Evolutionary conservation across 2,888 invertebrate genomes (phyloP).

Genomic region (Microdon myrmicae): DNA sequence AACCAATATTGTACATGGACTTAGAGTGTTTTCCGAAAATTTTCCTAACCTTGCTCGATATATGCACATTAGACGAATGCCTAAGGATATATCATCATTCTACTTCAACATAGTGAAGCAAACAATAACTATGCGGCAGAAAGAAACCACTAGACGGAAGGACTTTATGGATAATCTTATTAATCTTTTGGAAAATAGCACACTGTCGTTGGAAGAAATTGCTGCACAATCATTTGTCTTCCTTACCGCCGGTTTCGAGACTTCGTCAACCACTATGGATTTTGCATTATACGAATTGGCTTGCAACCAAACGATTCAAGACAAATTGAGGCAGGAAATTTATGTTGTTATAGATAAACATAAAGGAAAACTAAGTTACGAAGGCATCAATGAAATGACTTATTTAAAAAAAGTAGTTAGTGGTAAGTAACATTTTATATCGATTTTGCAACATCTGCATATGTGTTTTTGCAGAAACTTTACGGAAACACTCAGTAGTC

Average conservation of each 20-base stretch:
- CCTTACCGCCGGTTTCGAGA: conserved; percentile 70
- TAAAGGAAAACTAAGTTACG: conserved; percentile 66
- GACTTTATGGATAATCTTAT: conserved; percentile 69
- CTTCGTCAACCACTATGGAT: conserved; percentile 68
- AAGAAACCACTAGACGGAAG: conserved; percentile 62
- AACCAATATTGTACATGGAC: conserved; percentile 43
- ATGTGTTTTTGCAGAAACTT: conserved; percentile 67
- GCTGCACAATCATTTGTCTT: conserved; percentile 70
- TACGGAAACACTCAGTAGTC: conserved; percentile 71
- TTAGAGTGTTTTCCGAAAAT: conserved; percentile 54
- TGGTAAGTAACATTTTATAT: conserved; percentile 61
- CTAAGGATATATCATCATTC: conserved; percentile 56
- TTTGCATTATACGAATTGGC: conserved; percentile 69
- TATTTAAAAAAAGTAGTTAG: conserved; percentile 68
- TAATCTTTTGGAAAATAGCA: conserved; percentile 61
- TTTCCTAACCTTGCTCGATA: conserved; percentile 54
- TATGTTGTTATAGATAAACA: conserved; percentile 59
- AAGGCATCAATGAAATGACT: conserved; percentile 67
- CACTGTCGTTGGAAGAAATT: conserved; percentile 63
- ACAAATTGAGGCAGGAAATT: conserved; percentile 66
- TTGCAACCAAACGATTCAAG: conserved; percentile 67
- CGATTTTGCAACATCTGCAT: neutral
- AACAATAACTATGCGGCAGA: conserved; percentile 63
- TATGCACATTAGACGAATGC: conserved; percentile 54
- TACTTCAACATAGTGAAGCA: conserved; percentile 65